These are phyloP conservation scores for Koerneria pararmatus DNA, from an alignment of 2,888 invertebrate genomes.

Conservation along the genomic window DNA sequence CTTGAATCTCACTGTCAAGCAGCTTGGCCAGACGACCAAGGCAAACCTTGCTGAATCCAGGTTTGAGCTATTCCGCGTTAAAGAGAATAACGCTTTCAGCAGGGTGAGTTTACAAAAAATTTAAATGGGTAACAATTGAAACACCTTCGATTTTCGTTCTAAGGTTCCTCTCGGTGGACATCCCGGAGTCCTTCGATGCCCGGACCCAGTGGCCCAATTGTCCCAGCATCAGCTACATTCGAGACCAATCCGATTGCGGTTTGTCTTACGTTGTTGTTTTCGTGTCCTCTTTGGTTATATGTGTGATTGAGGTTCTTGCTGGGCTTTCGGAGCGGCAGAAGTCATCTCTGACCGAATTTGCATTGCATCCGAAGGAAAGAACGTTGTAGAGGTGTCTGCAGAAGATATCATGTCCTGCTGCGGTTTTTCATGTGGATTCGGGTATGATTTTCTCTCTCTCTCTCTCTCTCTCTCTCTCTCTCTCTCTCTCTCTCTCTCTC, in stretches of 20 bases:
- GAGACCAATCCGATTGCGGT: constrained; percentile 43
- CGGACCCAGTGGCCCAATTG: constrained; percentile 40
- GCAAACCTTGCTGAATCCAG: too few species aligned
- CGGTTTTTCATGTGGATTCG: constrained; percentile 61
- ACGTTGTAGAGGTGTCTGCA: constrained; percentile 52
- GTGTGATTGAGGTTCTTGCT: constrained; percentile 76
- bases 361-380: constrained; percentile 60
- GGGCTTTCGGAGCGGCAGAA: constrained; percentile 67
- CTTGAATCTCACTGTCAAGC: too few species aligned
- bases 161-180: constrained; percentile 20
- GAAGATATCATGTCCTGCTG: constrained; percentile 62
- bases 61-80: too few species aligned
- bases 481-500: constrained; percentile 3
- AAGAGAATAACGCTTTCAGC: too few species aligned
- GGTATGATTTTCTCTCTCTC: too few species aligned
- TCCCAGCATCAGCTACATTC: constrained; percentile 32
- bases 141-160: not conserved
- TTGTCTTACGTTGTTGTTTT: too few species aligned
- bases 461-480: not conserved
- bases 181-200: constrained; percentile 41
- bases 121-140: too few species aligned
- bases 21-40: too few species aligned
- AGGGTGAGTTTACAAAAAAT: too few species aligned
- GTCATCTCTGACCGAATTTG: constrained; percentile 64
- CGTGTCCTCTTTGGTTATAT: too few species aligned